Evolutionary conservation across 2,888 invertebrate species (phyloP).

Genomic region (Pherbina coryleti): DNA sequence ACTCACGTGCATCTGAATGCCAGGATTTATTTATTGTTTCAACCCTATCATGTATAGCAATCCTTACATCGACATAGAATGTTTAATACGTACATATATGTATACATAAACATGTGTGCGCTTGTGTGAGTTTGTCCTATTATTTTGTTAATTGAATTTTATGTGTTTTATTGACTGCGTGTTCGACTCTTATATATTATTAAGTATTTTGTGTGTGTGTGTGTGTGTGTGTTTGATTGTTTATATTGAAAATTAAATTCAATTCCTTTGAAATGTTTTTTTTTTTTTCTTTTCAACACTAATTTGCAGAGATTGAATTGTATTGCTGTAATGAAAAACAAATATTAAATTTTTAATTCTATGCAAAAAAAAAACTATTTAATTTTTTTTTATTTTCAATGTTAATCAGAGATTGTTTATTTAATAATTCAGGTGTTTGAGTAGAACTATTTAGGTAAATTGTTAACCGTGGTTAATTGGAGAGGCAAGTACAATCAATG

Average conservation of each 20-base stretch:
- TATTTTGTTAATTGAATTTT: slow-evolving; percentile 47
- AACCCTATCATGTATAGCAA: slow-evolving; percentile 32
- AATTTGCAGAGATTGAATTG: background rate
- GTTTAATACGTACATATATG: background rate
- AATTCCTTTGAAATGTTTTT: background rate
- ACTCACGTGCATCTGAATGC: slow-evolving; percentile 14
- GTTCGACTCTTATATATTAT: background rate
- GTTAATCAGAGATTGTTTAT: background rate
- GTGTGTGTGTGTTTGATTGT: background rate
- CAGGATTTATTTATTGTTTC: slow-evolving; percentile 13
- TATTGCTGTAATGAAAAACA: slow-evolving; percentile 16
- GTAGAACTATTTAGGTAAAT: background rate
- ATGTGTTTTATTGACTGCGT: slow-evolving; percentile 36
- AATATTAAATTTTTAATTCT: slow-evolving; percentile 2
- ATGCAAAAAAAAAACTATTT: background rate
- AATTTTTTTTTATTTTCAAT: background rate
- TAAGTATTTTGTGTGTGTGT: background rate
- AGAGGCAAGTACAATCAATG: too few relatives aligned
- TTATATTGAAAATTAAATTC: slow-evolving; percentile 23
- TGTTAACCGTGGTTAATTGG: too few relatives aligned
- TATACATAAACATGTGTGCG: slow-evolving; percentile 3
- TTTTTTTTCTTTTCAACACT: background rate
- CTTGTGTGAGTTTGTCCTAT: slow-evolving; percentile 17
- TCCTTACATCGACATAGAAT: slow-evolving; percentile 35
- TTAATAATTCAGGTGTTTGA: background rate